phyloP scores from a whole-genome alignment of 2,797 vertebrate genomes.

The Taeniopygia guttata region DNA sequence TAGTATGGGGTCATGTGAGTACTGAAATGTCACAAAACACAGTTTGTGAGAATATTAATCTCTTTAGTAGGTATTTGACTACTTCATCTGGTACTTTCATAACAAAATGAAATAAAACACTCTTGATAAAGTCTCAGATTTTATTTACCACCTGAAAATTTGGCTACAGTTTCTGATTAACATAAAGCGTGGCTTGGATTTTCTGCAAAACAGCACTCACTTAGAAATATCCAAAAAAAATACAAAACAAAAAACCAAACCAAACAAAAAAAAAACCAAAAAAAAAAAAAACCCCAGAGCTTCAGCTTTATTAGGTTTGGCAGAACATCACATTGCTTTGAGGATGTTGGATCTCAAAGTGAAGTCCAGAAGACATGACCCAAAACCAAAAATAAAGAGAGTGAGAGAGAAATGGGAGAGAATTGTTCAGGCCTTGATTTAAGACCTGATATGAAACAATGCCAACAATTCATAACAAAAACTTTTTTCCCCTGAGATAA shows the following conservation, averaged over 20 bases:
- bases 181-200: neutral
- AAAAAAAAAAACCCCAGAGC: neutral
- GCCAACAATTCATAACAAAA: neutral
- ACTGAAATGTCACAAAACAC: neutral
- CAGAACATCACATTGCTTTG: neutral
- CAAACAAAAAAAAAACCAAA: too few species aligned
- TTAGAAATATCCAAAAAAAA: neutral
- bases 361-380: neutral
- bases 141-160: slow-evolving; percentile 1
- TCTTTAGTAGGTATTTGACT: neutral
- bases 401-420: neutral
- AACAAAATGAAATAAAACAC: neutral
- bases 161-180: neutral
- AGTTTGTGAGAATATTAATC: neutral
- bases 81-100: neutral
- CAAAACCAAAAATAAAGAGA: neutral
- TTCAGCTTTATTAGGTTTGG: neutral
- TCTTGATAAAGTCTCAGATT: neutral
- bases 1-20: neutral
- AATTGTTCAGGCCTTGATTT: neutral
- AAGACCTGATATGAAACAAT: neutral
- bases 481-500: neutral
- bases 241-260: too few species aligned
- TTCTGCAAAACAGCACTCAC: neutral
- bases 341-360: neutral